A percentile compares a stretch with the other conserved stretches of the same genome.
These are phyloP conservation scores for Benthosema pterotum DNA, from an alignment of 2,797 vertebrate species.

Conservation along the genomic window DNA sequence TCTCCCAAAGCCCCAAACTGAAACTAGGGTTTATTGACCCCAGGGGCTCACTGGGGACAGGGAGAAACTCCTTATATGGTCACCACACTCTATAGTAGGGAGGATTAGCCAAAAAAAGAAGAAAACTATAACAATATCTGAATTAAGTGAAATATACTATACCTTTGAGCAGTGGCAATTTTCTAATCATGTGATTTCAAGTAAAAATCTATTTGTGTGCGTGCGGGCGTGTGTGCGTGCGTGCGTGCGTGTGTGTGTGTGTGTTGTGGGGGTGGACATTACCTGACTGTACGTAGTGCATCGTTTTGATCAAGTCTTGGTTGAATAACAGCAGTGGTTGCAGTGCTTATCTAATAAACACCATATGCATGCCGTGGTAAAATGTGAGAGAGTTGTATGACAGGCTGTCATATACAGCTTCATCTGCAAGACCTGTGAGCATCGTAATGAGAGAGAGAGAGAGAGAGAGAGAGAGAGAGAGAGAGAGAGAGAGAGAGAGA, in stretches of 20 bases:
- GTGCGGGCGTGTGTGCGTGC: too few relatives aligned
- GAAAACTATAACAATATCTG: too few relatives aligned
- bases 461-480: background rate
- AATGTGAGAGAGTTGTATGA: constrained; percentile 36
- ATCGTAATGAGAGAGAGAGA: constrained; percentile 25
- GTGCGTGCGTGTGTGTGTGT: too few relatives aligned
- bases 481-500: too few relatives aligned
- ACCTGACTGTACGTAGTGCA: constrained; percentile 40
- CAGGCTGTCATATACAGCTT: constrained; percentile 23
- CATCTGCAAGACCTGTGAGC: constrained; percentile 51
- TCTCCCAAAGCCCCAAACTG: too few relatives aligned
- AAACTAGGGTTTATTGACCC: too few relatives aligned
- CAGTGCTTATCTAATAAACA: constrained; percentile 56
- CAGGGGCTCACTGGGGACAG: too few relatives aligned
- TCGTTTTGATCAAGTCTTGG: constrained; percentile 34
- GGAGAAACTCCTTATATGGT: too few relatives aligned
- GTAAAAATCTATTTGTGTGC: constrained; percentile 17
- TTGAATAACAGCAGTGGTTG: constrained; percentile 59
- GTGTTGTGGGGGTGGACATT: background rate
- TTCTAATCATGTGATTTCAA: constrained; percentile 39
- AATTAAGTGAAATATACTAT: too few relatives aligned
- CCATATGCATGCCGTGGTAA: constrained; percentile 39
- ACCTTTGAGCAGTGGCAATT: too few relatives aligned
- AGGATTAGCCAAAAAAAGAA: too few relatives aligned
- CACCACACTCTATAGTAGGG: too few relatives aligned